Evolutionary conservation across 1,140 invertebrate genomes (phyloP).

Genomic region (Whitmania pigra): DNA sequence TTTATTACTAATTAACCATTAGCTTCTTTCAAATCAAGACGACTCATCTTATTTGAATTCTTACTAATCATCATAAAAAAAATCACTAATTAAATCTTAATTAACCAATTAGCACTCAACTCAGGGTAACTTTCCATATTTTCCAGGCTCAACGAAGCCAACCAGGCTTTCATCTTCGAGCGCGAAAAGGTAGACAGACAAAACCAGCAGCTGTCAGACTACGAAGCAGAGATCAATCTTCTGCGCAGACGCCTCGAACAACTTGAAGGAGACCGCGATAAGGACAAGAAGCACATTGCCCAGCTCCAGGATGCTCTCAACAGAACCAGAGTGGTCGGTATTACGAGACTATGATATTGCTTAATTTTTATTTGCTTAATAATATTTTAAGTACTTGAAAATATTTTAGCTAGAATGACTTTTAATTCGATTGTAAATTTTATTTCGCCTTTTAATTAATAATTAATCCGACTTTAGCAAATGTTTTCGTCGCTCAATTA

Average conservation of each 20-base stretch:
- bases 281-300: slow-evolving; percentile 39
- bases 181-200: slow-evolving; percentile 42
- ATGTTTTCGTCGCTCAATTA: neutral
- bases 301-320: slow-evolving; percentile 39
- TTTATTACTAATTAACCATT: neutral
- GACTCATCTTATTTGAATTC: neutral
- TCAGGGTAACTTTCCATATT: neutral
- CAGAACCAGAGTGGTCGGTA: slow-evolving; percentile 33
- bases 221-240: slow-evolving; percentile 46
- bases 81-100: neutral
- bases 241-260: slow-evolving; percentile 43
- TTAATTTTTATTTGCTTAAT: no score
- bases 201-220: slow-evolving; percentile 45
- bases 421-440: no score
- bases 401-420: no score
- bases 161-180: slow-evolving; percentile 41
- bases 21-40: no score
- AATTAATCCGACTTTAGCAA: neutral
- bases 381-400: no score
- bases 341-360: slow-evolving; percentile 22
- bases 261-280: slow-evolving; percentile 43
- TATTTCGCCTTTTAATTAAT: neutral
- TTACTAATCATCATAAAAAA: neutral
- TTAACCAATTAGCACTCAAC: neutral
- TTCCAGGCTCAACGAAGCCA: slow-evolving; percentile 44